Evolutionary conservation across 1,140 invertebrate genomes (phyloP).

Genomic region (Kradibia gibbosae): DNA sequence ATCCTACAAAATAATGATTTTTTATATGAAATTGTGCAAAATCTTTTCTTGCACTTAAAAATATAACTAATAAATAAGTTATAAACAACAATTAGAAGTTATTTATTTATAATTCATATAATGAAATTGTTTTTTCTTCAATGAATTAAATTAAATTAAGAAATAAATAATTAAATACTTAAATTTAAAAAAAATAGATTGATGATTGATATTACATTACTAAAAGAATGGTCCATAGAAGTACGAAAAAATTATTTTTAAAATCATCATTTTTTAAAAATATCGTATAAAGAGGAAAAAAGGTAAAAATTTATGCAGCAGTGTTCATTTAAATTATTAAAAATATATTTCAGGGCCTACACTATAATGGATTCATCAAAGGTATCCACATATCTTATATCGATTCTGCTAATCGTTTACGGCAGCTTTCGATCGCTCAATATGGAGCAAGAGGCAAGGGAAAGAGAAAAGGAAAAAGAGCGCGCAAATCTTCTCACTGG

Average conservation of each 20-base stretch:
- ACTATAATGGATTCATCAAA: slow-evolving; percentile 97
- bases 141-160: too few relatives aligned
- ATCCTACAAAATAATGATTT: too few relatives aligned
- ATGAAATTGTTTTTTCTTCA: too few relatives aligned
- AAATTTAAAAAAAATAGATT: too few relatives aligned
- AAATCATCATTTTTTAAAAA: neutral
- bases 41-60: too few relatives aligned
- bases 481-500: slow-evolving; percentile 76
- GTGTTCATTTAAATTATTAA: neutral
- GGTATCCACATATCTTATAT: slow-evolving; percentile 97
- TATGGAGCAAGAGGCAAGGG: slow-evolving; percentile 93
- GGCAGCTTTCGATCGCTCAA: slow-evolving; percentile 94
- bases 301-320: slow-evolving; percentile 17
- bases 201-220: too few relatives aligned
- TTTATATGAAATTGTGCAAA: too few relatives aligned
- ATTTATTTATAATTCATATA: too few relatives aligned
- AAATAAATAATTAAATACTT: too few relatives aligned
- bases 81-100: too few relatives aligned
- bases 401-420: slow-evolving; percentile 97
- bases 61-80: too few relatives aligned
- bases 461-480: slow-evolving; percentile 83
- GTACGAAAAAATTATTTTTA: neutral
- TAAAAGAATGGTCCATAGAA: too few relatives aligned
- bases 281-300: neutral
- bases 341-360: slow-evolving; percentile 81